A percentile compares a stretch with the other conserved stretches of the same genome.
Conservation (phyloP, 2,888 invertebrate species). For the Ornithoptera priamus region DNA sequence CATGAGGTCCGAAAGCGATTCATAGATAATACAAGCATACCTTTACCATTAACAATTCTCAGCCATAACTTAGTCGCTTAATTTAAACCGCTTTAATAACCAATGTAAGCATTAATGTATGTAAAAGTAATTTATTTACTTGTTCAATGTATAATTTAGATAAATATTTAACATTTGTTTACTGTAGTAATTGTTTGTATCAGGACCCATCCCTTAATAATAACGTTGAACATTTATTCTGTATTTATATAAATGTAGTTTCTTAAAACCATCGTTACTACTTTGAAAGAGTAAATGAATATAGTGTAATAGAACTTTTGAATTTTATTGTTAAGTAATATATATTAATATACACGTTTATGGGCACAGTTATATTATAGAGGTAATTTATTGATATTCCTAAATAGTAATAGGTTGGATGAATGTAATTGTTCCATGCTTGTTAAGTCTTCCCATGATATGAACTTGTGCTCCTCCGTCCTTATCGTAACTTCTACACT, state of each 20-base stretch:
- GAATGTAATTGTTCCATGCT: background rate
- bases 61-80: constrained; percentile 7
- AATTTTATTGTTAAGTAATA: background rate
- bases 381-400: background rate
- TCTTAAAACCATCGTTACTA: background rate
- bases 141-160: background rate
- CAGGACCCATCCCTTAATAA: too few species aligned
- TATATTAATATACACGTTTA: background rate
- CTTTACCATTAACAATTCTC: background rate
- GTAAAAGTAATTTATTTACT: too few species aligned
- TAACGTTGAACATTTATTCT: background rate
- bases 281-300: background rate
- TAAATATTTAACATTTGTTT: background rate
- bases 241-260: background rate
- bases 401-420: background rate
- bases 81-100: background rate
- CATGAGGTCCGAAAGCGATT: too few species aligned
- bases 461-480: background rate
- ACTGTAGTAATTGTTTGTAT: background rate
- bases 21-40: too few species aligned
- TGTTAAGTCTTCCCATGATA: background rate
- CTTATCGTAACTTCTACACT: background rate
- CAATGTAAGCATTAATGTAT: constrained; percentile 2
- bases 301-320: background rate
- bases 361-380: constrained; percentile 1